phyloP scores from a whole-genome alignment of 2,797 vertebrate genomes.

The Propithecus deckenii region DNA sequence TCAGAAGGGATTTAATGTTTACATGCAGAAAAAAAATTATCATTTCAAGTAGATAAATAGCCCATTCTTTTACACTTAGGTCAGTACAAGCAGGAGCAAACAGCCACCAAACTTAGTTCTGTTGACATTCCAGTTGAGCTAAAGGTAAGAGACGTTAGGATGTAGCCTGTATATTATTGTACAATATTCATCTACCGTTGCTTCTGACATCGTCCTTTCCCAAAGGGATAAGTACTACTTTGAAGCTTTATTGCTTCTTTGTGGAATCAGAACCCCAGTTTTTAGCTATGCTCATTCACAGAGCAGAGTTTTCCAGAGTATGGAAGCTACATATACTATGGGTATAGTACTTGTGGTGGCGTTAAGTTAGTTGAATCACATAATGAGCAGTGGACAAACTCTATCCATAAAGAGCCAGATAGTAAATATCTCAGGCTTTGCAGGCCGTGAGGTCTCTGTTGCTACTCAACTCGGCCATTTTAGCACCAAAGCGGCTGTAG shows the following conservation, averaged over 20 bases:
- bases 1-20: constrained; percentile 46
- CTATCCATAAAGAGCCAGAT: neutral
- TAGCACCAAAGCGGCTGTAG: neutral
- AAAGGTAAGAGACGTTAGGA: neutral
- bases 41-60: neutral
- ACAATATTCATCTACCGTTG: neutral
- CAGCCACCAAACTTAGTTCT: neutral
- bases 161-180: neutral
- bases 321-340: neutral
- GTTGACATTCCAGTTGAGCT: neutral
- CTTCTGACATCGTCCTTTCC: neutral
- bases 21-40: neutral
- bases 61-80: neutral
- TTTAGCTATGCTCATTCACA: neutral
- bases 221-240: neutral
- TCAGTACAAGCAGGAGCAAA: neutral
- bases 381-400: neutral
- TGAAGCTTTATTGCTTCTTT: neutral
- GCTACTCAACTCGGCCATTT: neutral
- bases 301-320: neutral
- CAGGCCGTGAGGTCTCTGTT: neutral
- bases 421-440: neutral
- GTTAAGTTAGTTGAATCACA: neutral
- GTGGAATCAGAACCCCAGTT: no score
- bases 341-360: neutral